Evolutionary conservation across 2,113 vertebrate species (phyloP).

Genomic region (Paedocypris sp.): DNA sequence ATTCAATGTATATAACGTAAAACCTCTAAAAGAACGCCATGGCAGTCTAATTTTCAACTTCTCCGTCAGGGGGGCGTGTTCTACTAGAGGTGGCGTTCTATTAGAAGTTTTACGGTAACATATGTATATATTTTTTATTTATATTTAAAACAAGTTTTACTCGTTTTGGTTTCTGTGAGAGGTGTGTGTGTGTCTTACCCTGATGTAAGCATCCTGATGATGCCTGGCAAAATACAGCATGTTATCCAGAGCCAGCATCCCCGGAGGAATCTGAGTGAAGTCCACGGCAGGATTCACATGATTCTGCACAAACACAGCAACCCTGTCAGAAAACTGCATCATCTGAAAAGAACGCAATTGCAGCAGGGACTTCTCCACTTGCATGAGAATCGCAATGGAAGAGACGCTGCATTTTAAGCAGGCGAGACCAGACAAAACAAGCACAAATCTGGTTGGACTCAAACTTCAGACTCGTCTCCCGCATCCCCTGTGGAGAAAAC

Average conservation of each 20-base stretch:
- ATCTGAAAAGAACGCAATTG: not conserved
- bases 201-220: constrained; percentile 89
- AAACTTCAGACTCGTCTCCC: not conserved
- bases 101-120: too few relatives aligned
- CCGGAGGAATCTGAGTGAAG: constrained; percentile 95
- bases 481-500: not conserved
- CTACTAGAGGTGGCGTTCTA: too few relatives aligned
- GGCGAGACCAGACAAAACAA: not conserved
- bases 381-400: not conserved
- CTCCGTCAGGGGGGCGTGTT: too few relatives aligned
- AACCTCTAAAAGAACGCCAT: too few relatives aligned
- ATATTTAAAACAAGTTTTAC: not conserved
- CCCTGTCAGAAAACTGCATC: constrained; percentile 1
- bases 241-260: constrained; percentile 94
- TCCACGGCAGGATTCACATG: constrained; percentile 97
- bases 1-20: too few relatives aligned
- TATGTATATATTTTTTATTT: too few relatives aligned
- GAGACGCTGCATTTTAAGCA: not conserved
- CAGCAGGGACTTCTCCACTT: not conserved
- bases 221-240: constrained; percentile 96
- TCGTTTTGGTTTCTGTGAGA: not conserved
- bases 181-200: constrained; percentile 63
- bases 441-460: not conserved
- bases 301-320: constrained; percentile 65
- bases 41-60: too few relatives aligned